phyloP scores from a whole-genome alignment of 2,797 vertebrate genomes.

The Spondyliosoma cantharus region DNA sequence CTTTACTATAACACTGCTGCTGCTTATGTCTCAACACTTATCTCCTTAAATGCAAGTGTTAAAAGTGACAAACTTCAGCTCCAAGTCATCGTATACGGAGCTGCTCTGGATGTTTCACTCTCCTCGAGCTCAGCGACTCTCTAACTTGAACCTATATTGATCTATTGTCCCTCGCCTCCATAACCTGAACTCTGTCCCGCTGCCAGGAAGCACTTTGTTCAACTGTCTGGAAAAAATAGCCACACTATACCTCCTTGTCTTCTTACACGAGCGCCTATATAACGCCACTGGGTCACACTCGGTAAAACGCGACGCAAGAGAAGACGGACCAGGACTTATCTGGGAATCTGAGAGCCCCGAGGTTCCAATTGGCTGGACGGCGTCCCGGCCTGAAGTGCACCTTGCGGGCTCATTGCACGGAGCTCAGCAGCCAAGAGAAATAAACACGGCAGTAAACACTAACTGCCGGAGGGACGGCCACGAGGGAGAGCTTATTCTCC shows the following conservation, averaged over 20 bases:
- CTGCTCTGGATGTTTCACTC: neutral
- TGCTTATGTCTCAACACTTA: too few species aligned
- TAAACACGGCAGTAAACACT: slow-evolving; percentile 74
- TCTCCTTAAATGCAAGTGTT: neutral
- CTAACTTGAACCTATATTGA: slow-evolving; percentile 16
- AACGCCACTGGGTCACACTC: slow-evolving; percentile 31
- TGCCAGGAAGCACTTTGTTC: slow-evolving; percentile 40
- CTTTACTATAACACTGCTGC: too few species aligned
- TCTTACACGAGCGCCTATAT: neutral
- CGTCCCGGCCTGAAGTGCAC: slow-evolving; percentile 60
- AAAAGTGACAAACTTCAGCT: neutral
- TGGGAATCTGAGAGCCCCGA: slow-evolving; percentile 4
- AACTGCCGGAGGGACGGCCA: slow-evolving; percentile 46
- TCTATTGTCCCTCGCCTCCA: slow-evolving; percentile 1
- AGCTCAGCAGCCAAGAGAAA: slow-evolving; percentile 71
- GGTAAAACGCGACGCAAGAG: slow-evolving; percentile 37
- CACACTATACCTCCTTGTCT: slow-evolving; percentile 10
- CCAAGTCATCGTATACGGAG: neutral
- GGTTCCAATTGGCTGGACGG: slow-evolving; percentile 44
- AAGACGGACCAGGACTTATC: slow-evolving; percentile 14
- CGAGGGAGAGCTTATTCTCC: slow-evolving; percentile 57
- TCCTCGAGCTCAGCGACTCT: slow-evolving; percentile 3
- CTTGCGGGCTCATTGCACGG: slow-evolving; percentile 54
- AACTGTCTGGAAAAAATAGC: slow-evolving; percentile 45
- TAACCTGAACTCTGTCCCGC: slow-evolving; percentile 15